phyloP scores from a whole-genome alignment of 2,797 vertebrate species.

The Ctenopoma multispine region DNA sequence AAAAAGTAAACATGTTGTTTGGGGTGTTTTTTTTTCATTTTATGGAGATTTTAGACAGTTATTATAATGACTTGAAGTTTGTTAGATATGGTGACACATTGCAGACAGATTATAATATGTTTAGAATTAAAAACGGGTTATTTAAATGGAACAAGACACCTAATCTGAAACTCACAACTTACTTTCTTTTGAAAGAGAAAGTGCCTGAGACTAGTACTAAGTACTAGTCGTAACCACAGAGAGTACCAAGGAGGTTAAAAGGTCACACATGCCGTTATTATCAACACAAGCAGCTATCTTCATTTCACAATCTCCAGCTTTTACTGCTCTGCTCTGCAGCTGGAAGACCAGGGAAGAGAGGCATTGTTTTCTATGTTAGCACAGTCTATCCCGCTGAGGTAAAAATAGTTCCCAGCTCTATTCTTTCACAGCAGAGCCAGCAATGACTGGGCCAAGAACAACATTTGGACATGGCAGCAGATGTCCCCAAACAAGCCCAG shows the following conservation, averaged over 20 bases:
- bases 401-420: conserved; percentile 80
- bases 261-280: conserved; percentile 36
- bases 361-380: conserved; percentile 82
- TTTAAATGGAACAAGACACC: background rate
- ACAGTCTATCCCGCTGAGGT: conserved; percentile 72
- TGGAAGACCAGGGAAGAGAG: conserved; percentile 60
- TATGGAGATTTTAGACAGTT: background rate
- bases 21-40: background rate
- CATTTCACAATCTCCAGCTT: conserved; percentile 28
- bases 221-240: conserved; percentile 14
- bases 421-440: conserved; percentile 70
- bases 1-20: background rate
- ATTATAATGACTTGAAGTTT: background rate
- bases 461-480: conserved; percentile 84
- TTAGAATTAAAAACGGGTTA: background rate
- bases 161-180: background rate
- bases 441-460: conserved; percentile 77
- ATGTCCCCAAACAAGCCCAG: conserved; percentile 79
- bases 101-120: background rate
- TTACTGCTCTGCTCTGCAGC: conserved; percentile 66
- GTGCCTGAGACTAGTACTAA: background rate
- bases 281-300: background rate
- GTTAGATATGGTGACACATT: background rate
- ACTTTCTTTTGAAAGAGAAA: conserved; percentile 6
- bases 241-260: conserved; percentile 33